Evolutionary conservation across 2,888 invertebrate genomes (phyloP), one percentile per base, ranked within the genome.

Genomic region (Halocaridina rubra): DNA sequence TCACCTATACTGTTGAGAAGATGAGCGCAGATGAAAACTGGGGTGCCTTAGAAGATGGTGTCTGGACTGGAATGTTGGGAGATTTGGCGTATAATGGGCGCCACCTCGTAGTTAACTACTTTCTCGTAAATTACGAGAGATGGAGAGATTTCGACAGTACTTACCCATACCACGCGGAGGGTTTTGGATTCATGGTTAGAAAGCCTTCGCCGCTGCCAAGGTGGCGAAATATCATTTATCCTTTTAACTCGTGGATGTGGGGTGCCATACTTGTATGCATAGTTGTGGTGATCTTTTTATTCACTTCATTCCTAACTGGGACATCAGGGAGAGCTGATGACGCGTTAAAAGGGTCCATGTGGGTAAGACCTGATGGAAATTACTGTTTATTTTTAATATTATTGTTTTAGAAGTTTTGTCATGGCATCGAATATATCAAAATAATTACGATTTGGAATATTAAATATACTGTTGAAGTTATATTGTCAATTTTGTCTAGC

Each of bases 41-140:
- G 82, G 84, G 85, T 19, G 27, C 77, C 10, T 24, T 71, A n/a
- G 87, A 87, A 27, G 39, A 86, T 57, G 87, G 87, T 13, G 75
- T 64, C 16, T 87, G 87, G 87, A 87, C 69, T 30, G 87, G 87
- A 13, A 80, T 87, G 82, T 59, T 87, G 13, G 87, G 81, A 24
- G 85, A 87, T 46, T 78, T 87, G 7, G 64, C 19, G 10, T 81
- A 87, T 71, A 67, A 79, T 19, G 78, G 78, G 0, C 71, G 78
- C 39, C 74, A 86, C 53, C 24, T 86, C 3, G 59, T 67, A 29
- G 53, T 81, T 53, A 86, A 86, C 24, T 39, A 61, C 16, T 84
- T 86, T 69, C 33, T 80, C 10, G 19, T 86, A 3, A 84, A 75
- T 57, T 53, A 79, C 61, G 80, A 86, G 16, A 69, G 84, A 10